Evolutionary conservation across 1,140 invertebrate genomes (phyloP), one percentile per base, ranked within the genome.

Genomic region (Aradophagus sp.): DNA sequence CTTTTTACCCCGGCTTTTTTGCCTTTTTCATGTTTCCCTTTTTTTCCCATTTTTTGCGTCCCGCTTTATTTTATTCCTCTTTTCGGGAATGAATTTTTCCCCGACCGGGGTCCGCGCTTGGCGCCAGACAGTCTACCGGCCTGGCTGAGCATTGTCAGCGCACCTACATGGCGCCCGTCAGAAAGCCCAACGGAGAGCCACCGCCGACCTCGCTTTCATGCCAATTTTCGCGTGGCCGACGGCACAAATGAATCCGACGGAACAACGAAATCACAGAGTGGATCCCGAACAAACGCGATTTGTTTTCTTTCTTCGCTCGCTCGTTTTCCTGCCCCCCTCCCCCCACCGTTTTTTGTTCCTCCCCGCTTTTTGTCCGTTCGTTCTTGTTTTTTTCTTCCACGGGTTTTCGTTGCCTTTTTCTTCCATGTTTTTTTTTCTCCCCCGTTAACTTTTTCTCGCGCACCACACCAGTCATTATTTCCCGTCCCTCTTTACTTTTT

Each of bases 131-230:
- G 68, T 72, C 68, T 72, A 62, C 62, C 42, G 68, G 35, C 59
- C 44, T 26, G 13, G 45, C 34, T 17, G n/a, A 29, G 52, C 61
- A 66, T 66, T 72, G 69, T 72, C 69, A 55, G 31, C 42, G 56
- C 55, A 72, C 69, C 69, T 72, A 66, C 56, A 67, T 73, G 62
- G 69, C 69, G 69, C 69, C 69, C 69, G 69, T 45, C 69, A 73
- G 69, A 73, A 67, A 73, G 62, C 55, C 50, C 59, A 39, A 63
- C 52, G 55, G 41, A 61, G 47, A 45, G 42, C 52, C n/a, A n/a
- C 4, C 39, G 7, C 35, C 53, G 48, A 61, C 61, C 61, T 44
- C 55, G 35, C 50, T 66, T 72, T 72, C 62, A 72, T 72, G 61
- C 69, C 61, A 72, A 72, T 72, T 61, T 72, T 66, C 56, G 62